These are phyloP conservation scores for Stictonetta naevosa DNA, from an alignment of 2,113 vertebrate genomes.

Conservation along the genomic window DNA sequence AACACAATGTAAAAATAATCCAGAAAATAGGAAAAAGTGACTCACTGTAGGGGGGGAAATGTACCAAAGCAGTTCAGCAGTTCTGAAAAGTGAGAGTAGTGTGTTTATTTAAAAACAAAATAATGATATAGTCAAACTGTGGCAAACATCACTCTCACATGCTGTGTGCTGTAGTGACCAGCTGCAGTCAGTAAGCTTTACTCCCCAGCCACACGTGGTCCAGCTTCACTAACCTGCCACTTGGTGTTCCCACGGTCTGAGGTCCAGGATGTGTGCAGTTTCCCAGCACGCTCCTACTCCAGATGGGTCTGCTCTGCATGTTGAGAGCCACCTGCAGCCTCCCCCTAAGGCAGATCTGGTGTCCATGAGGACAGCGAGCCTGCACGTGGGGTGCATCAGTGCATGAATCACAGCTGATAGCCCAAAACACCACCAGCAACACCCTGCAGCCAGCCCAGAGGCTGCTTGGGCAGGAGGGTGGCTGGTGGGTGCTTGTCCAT, in stretches of 20 bases:
- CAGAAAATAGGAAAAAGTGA: slow-evolving; percentile 67
- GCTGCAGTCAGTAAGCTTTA: neutral
- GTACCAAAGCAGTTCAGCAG: slow-evolving; percentile 9
- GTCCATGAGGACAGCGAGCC: neutral
- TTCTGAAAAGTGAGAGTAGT: neutral
- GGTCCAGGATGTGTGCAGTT: accelerated
- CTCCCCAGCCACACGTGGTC: neutral
- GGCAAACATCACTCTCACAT: neutral
- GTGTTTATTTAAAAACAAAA: neutral
- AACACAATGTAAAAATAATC: slow-evolving; percentile 54
- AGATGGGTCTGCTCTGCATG: neutral
- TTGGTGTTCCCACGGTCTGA: neutral
- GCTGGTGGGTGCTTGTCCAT: neutral
- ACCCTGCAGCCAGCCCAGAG: neutral
- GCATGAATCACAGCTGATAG: neutral
- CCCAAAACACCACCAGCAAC: neutral
- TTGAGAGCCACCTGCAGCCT: neutral
- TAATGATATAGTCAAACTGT: neutral
- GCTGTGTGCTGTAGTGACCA: neutral
- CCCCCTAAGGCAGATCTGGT: neutral
- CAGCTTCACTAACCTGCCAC: neutral
- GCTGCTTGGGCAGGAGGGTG: neutral
- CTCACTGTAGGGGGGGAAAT: neutral
- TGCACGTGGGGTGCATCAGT: accelerated
- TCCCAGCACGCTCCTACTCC: neutral